These are phyloP conservation scores for Tachuris rubrigastra DNA, from an alignment of 2,113 vertebrate genomes.

Conservation along the genomic window DNA sequence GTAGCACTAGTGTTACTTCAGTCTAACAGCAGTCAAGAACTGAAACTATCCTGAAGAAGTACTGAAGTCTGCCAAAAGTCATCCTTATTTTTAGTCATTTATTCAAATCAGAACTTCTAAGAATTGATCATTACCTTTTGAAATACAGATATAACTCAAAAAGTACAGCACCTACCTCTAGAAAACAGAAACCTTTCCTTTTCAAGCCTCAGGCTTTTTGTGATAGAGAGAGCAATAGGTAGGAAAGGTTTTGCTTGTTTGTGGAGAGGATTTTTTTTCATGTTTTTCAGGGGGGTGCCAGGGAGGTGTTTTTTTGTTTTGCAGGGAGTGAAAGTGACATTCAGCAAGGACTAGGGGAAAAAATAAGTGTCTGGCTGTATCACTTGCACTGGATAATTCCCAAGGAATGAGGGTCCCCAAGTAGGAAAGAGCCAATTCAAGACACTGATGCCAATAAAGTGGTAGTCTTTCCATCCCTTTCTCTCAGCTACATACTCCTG, in stretches of 20 bases:
- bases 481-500: background rate
- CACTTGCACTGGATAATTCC: background rate
- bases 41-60: background rate
- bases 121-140: background rate
- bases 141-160: background rate
- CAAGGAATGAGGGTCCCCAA: background rate
- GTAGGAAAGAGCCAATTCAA: background rate
- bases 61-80: background rate
- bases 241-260: background rate
- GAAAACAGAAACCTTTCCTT: background rate
- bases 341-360: background rate
- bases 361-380: background rate
- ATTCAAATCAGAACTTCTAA: background rate
- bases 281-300: background rate
- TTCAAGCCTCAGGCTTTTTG: background rate
- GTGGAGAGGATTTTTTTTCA: background rate
- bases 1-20: background rate
- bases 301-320: background rate
- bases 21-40: background rate
- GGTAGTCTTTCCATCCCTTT: conserved; percentile 1
- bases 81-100: background rate
- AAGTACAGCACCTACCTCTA: background rate
- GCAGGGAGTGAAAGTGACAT: background rate
- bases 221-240: background rate
- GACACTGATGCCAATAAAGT: background rate